Percentiles rank a stretch among this genome's conserved stretches.
Conservation (phyloP, 1,140 invertebrate genomes). For the Drosophila nasuta region DNA sequence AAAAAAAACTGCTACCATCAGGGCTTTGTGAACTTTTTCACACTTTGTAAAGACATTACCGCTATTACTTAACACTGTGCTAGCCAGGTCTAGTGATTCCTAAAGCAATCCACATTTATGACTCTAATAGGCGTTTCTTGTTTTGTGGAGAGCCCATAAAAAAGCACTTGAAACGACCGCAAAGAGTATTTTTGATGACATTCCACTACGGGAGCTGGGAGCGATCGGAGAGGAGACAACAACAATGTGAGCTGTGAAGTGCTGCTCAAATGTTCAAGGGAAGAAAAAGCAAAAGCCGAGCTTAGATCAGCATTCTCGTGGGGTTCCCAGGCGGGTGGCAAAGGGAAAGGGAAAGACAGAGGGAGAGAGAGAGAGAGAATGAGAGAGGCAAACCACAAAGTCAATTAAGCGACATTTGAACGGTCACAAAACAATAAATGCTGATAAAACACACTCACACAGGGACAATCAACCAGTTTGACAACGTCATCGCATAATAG, state of each 20-base stretch:
- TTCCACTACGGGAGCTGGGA: neutral
- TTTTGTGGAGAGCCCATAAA: constrained; percentile 37
- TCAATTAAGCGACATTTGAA: constrained; percentile 80
- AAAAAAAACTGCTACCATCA: too few species aligned
- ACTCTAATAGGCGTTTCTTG: neutral
- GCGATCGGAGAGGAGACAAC: constrained; percentile 12
- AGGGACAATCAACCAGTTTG: constrained; percentile 67
- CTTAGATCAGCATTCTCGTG: constrained; percentile 25
- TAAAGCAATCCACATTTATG: constrained; percentile 23
- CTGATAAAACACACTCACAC: constrained; percentile 64
- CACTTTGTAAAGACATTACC: neutral
- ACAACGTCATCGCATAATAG: constrained; percentile 69
- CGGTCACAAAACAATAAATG: constrained; percentile 77
- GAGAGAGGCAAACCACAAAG: constrained; percentile 52
- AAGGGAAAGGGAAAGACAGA: neutral
- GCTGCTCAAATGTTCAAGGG: constrained; percentile 4
- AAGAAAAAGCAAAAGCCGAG: constrained; percentile 6
- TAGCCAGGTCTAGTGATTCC: neutral
- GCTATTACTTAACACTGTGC: constrained; percentile 7
- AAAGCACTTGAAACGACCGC: constrained; percentile 40
- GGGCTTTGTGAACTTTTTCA: neutral
- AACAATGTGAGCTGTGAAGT: constrained; percentile 1
- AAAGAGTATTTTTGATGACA: constrained; percentile 32
- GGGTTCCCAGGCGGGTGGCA: constrained; percentile 14
- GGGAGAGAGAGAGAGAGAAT: neutral